Percentiles rank a stretch among this genome's conserved stretches.
Evolutionary conservation across 2,113 vertebrate genomes (phyloP).

Genomic region (Arenaria interpres): DNA sequence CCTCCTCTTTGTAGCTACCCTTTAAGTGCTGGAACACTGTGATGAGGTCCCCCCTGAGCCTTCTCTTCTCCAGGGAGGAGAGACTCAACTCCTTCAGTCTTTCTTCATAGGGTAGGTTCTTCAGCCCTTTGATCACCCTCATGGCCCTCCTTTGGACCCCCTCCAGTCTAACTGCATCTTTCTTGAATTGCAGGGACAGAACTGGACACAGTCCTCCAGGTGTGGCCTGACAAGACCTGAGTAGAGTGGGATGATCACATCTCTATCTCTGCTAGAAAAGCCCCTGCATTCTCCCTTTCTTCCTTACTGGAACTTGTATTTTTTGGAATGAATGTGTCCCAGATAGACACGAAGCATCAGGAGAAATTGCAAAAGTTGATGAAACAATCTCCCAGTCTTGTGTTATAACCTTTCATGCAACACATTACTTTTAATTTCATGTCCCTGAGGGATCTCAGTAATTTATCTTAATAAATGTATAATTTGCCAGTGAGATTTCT

Average conservation of each 20-base stretch:
- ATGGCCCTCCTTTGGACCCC: background rate
- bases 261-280: background rate
- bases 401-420: background rate
- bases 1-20: background rate
- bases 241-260: background rate
- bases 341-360: background rate
- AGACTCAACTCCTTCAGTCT: background rate
- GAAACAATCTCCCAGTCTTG: background rate
- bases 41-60: background rate
- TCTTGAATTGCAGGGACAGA: background rate
- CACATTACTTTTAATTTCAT: background rate
- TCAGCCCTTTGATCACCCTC: background rate
- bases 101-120: background rate
- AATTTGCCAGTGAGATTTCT: background rate
- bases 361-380: background rate
- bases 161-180: background rate
- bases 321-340: background rate
- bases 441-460: background rate
- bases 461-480: conserved; percentile 31
- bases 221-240: background rate
- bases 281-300: background rate
- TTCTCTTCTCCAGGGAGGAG: background rate
- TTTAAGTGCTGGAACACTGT: background rate
- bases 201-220: background rate
- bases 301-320: background rate